Evolutionary conservation across 2,797 vertebrate species (phyloP).

Genomic region (Gymnocypris eckloni): DNA sequence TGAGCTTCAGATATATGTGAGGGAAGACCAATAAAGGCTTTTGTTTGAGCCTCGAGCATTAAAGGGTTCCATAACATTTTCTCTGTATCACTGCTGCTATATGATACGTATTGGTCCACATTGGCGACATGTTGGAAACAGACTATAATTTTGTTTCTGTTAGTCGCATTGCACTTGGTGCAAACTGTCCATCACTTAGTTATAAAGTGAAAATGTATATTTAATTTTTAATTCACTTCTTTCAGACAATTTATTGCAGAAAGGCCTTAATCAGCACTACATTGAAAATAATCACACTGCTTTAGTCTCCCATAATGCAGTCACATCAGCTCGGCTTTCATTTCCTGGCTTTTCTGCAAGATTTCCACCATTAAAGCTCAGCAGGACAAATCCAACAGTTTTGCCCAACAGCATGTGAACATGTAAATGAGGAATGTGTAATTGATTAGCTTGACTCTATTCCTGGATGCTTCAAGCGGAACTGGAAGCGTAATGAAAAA

Average conservation of each 20-base stretch:
- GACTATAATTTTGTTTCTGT: neutral
- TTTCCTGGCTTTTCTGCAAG: conserved; percentile 26
- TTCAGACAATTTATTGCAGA: neutral
- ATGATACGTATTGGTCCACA: neutral
- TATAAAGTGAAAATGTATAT: neutral
- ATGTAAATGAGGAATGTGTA: conserved; percentile 50
- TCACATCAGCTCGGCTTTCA: neutral
- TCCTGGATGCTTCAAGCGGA: conserved; percentile 25
- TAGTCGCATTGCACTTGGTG: neutral
- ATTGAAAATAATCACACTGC: conserved; percentile 15
- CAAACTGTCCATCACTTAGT: neutral
- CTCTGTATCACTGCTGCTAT: neutral
- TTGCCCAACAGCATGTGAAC: conserved; percentile 50
- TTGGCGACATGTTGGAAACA: too few species aligned
- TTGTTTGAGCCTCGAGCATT: conserved; percentile 8
- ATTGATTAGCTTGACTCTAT: conserved; percentile 53
- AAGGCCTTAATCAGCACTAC: neutral
- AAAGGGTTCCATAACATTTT: conserved; percentile 14
- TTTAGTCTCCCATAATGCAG: conserved; percentile 1
- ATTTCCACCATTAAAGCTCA: conserved; percentile 36
- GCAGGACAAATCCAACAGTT: conserved; percentile 55
- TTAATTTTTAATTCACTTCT: neutral
- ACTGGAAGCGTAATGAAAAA: conserved; percentile 22
- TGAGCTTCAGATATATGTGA: conserved; percentile 23
- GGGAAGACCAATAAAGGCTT: conserved; percentile 22